phyloP scores from a whole-genome alignment of 2,113 vertebrate genomes.

The Platysternon megacephalum region DNA sequence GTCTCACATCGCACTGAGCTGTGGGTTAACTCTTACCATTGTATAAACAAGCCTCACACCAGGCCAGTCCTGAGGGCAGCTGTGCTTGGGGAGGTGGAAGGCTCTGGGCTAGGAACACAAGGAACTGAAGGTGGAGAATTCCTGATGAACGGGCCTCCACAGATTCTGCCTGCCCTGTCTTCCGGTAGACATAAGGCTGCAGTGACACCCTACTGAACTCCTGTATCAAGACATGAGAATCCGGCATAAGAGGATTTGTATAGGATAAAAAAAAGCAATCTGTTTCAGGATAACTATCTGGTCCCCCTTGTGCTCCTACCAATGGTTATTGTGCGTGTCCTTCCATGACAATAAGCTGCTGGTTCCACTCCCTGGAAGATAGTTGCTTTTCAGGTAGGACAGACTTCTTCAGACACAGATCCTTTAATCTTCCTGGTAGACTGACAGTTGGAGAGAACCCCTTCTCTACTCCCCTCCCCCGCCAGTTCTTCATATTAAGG shows the following conservation, averaged over 20 bases:
- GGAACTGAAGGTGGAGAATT: neutral
- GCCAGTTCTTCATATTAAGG: neutral
- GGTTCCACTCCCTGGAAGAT: neutral
- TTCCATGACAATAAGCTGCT: neutral
- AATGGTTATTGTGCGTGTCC: neutral
- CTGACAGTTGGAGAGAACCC: neutral
- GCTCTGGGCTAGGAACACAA: neutral
- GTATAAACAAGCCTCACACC: neutral
- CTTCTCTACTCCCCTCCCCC: neutral
- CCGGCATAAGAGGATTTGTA: neutral
- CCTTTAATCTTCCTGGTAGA: neutral
- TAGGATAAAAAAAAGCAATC: neutral
- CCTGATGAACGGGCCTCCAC: accelerated
- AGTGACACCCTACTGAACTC: neutral
- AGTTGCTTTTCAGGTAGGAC: neutral
- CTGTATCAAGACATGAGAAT: neutral
- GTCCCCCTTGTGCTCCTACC: neutral
- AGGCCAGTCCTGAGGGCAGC: neutral
- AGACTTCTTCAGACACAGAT: neutral
- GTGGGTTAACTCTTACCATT: neutral
- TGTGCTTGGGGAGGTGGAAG: neutral
- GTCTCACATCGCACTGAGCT: neutral
- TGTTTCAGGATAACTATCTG: neutral
- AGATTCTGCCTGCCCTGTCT: neutral
- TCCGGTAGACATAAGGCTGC: neutral